Evolutionary conservation across 2,113 vertebrate genomes (phyloP).

Genomic region (Cardinalis cardinalis): DNA sequence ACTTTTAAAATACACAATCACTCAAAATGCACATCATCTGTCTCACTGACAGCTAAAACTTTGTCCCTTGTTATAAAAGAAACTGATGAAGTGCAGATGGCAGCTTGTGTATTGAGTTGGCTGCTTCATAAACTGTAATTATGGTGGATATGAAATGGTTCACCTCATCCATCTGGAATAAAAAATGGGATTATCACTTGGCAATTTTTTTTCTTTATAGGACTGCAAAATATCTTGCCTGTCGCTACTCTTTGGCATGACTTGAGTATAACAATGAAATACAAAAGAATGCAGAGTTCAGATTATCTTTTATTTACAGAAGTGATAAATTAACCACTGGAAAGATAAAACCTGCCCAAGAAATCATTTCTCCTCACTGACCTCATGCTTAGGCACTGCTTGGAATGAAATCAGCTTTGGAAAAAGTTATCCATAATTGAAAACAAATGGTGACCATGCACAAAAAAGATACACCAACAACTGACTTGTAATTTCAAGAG

Average conservation of each 20-base stretch:
- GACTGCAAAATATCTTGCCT: slow-evolving; percentile 2
- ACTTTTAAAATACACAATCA: neutral
- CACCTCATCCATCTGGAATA: slow-evolving; percentile 44
- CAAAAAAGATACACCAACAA: neutral
- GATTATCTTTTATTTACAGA: slow-evolving; percentile 35
- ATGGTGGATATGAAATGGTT: neutral
- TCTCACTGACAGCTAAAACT: neutral
- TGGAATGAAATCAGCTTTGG: slow-evolving; percentile 22
- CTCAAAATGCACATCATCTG: neutral
- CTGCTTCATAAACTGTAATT: slow-evolving; percentile 8
- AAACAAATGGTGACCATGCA: slow-evolving; percentile 38
- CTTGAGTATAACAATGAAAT: neutral
- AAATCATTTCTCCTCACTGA: slow-evolving; percentile 23
- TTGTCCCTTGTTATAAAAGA: neutral
- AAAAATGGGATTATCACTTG: neutral
- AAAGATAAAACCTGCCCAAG: slow-evolving; percentile 46
- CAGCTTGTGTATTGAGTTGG: neutral
- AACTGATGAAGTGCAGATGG: slow-evolving; percentile 28
- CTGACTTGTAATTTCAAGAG: neutral
- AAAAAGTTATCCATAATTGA: slow-evolving; percentile 25
- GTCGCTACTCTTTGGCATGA: neutral
- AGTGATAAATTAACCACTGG: slow-evolving; percentile 43
- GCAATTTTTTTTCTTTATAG: neutral
- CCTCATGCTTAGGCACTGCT: slow-evolving; percentile 28
- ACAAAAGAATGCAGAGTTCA: neutral